Percentiles rank a stretch among this genome's conserved stretches.
phyloP scores from a whole-genome alignment of 2,888 invertebrate genomes.

The Dysmachus trigonus region DNA sequence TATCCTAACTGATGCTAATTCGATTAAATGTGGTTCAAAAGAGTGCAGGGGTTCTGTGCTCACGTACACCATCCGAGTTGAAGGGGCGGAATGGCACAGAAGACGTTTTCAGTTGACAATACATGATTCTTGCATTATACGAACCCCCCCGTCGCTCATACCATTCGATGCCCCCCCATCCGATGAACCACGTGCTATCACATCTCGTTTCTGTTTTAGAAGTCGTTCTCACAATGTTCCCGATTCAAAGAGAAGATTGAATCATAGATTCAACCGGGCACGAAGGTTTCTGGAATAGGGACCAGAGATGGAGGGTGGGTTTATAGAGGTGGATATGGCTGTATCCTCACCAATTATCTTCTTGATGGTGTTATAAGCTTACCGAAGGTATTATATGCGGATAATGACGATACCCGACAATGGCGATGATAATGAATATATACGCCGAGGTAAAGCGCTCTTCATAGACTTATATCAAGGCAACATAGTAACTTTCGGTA shows the following conservation, averaged over 20 bases:
- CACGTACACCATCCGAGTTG: background rate
- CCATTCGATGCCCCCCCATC: too few relatives aligned
- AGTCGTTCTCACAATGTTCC: background rate
- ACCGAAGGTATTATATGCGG: conserved; percentile 27
- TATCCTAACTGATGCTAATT: conserved; percentile 60
- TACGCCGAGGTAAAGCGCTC: conserved; percentile 21
- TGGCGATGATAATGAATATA: conserved; percentile 41
- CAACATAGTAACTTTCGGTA: background rate
- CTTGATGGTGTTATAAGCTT: conserved; percentile 43
- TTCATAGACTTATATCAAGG: background rate
- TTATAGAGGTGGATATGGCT: background rate
- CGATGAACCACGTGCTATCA: conserved; percentile 16
- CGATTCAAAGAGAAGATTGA: conserved; percentile 15
- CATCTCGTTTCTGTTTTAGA: conserved; percentile 39
- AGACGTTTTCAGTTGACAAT: conserved; percentile 27
- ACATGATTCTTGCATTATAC: conserved; percentile 42
- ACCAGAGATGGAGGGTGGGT: too few relatives aligned
- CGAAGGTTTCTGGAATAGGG: background rate
- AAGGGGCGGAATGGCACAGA: background rate
- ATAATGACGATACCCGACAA: conserved; percentile 33
- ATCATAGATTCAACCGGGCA: conserved; percentile 7
- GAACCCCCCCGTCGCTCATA: background rate
- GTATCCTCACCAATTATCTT: conserved; percentile 40
- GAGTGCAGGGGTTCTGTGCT: background rate
- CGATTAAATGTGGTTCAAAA: conserved; percentile 57